These are phyloP conservation scores for Pipra filicauda DNA, from an alignment of 2,113 vertebrate species.

Conservation along the genomic window DNA sequence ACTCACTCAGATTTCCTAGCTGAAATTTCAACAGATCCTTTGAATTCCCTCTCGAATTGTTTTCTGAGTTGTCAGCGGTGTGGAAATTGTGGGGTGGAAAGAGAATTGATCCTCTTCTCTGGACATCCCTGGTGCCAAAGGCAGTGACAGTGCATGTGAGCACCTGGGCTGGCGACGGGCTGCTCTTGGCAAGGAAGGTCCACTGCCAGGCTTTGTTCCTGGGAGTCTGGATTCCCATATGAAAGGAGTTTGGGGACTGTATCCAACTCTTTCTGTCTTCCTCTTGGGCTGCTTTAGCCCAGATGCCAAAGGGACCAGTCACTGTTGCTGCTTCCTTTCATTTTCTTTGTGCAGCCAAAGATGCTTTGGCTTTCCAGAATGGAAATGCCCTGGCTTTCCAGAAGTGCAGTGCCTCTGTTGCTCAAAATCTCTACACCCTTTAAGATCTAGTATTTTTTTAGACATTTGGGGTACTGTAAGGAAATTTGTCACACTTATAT, in stretches of 20 bases:
- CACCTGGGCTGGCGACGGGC: conserved; percentile 47
- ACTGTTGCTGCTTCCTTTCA: neutral
- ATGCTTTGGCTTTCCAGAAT: neutral
- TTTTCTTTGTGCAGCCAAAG: neutral
- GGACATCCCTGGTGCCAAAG: conserved; percentile 37
- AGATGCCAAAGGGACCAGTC: neutral
- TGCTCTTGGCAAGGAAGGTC: conserved; percentile 29
- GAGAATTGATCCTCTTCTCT: conserved; percentile 46
- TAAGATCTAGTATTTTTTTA: neutral
- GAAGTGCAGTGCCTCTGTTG: neutral
- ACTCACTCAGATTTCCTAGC: conserved; percentile 25
- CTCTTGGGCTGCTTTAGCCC: neutral
- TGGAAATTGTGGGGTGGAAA: conserved; percentile 41
- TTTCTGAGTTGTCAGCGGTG: conserved; percentile 49
- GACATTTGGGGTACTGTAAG: neutral
- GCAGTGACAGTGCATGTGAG: conserved; percentile 17
- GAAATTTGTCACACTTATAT: neutral
- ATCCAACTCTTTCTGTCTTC: conserved; percentile 14
- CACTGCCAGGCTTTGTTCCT: conserved; percentile 33
- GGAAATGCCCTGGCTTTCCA: neutral
- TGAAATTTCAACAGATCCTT: conserved; percentile 65
- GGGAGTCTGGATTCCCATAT: conserved; percentile 15
- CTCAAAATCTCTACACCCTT: neutral
- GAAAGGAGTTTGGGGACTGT: neutral
- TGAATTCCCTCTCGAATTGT: conserved; percentile 65